Percentiles rank a stretch among this genome's conserved stretches.
Evolutionary conservation across 2,113 vertebrate species (phyloP).

Genomic region (Pionites leucogaster): DNA sequence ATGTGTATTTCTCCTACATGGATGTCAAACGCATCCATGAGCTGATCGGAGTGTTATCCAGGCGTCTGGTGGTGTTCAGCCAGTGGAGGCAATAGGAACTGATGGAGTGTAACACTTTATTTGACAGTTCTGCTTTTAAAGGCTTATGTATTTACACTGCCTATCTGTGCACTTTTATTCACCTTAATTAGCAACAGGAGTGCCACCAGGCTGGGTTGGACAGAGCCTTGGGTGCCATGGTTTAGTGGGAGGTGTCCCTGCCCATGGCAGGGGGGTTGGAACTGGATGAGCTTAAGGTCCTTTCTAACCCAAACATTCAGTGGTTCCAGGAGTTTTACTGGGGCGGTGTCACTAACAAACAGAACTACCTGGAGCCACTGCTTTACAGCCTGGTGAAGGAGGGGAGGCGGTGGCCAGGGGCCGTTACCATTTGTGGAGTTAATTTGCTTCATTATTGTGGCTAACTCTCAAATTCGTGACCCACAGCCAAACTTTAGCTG

Average conservation of each 20-base stretch:
- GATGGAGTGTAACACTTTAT: slow-evolving; percentile 58
- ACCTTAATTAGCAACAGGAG: slow-evolving; percentile 47
- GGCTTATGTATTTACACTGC: slow-evolving; percentile 47
- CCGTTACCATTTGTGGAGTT: too few relatives aligned
- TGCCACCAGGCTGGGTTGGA: background rate
- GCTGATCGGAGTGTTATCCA: slow-evolving; percentile 31
- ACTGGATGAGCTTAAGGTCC: too few relatives aligned
- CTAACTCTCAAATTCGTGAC: accelerated
- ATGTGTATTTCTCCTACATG: background rate
- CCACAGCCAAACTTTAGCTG: background rate
- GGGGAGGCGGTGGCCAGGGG: accelerated
- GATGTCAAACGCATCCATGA: slow-evolving; percentile 55
- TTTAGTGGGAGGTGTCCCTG: too few relatives aligned
- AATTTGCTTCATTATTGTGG: background rate
- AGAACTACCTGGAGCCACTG: accelerated
- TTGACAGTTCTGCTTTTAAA: slow-evolving; percentile 71
- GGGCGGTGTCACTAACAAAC: background rate
- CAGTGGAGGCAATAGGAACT: slow-evolving; percentile 12
- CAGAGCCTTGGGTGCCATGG: too few relatives aligned
- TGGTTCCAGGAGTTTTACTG: background rate
- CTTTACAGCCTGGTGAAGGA: background rate
- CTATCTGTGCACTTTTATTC: slow-evolving; percentile 47
- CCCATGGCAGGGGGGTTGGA: too few relatives aligned
- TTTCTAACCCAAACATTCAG: background rate
- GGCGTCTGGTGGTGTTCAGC: slow-evolving; percentile 7